Evolutionary conservation across 2,113 vertebrate species (phyloP), one percentile per base, ranked within the genome.

Genomic region (Neodon shergylaensis): DNA sequence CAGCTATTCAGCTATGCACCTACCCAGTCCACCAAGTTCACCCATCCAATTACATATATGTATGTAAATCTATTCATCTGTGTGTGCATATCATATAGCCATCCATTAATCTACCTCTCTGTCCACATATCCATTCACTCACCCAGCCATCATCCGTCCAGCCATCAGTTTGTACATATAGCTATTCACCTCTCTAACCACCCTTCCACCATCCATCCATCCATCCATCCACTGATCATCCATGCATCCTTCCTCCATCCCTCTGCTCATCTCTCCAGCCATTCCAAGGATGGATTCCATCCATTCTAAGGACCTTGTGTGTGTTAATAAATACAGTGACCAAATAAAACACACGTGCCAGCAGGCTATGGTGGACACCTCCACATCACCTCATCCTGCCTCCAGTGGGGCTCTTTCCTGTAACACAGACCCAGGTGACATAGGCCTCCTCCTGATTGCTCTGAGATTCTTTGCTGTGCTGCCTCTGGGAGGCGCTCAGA

Each of bases 321-420:
- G 24, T n/a, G 33, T 87, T n/a, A 49, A 19, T 2, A 19, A 31
- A 44, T 31, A 47, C 24, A 22, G 1, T 19, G 52, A 36, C 4
- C 9, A 24, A 39, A 36, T 22, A 42, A 73, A 61, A 14, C 16
- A 12, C 4, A 19, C 2, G 65, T 16, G 11, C 65, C 4, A 4
- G 0, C 0, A 54, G 54, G 47, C 65, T 17, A 31, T 7, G 5
- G 13, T 2, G n/a, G 77, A 2, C 7, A 36, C 10, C 19, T 36
- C 19, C 7, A 0, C 3, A 0, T 6, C 3, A 5, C 44, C 31
- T 65, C 70, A 39, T 0, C 14, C 58, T 10, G 5, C 61, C 54
- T 13, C 19, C 1, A 12, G 42, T 3, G 26, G 5, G 33, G 63
- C 36, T 33, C 66, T 42, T 73, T 36, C 61, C 74, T 13, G 1